A percentile compares a stretch with the other conserved stretches of the same genome.
phyloP scores from a whole-genome alignment of 2,797 vertebrate genomes.

The Trachurus trachurus region DNA sequence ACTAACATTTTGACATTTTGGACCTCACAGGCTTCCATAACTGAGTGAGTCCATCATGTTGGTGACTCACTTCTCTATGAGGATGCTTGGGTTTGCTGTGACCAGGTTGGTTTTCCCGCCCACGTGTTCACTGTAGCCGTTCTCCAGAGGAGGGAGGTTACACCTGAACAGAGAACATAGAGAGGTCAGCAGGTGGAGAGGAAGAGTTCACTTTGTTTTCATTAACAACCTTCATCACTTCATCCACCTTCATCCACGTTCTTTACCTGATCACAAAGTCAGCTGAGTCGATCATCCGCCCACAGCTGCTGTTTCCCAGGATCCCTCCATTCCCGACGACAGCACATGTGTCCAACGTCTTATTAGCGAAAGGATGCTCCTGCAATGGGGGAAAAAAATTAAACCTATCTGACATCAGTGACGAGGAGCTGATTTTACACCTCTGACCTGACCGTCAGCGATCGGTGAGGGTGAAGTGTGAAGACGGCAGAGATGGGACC shows the following conservation, averaged over 20 bases:
- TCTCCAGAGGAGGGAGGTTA: constrained; percentile 91
- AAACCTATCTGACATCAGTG: not conserved
- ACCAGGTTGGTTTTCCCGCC: constrained; percentile 93
- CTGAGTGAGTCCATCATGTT: too few species aligned
- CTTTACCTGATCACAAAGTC: constrained; percentile 93
- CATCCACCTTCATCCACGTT: not conserved
- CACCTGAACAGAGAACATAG: constrained; percentile 82
- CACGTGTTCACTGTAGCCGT: constrained; percentile 88
- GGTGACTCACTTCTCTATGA: constrained; percentile 89
- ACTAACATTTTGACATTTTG: too few species aligned
- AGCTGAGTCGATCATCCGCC: constrained; percentile 89
- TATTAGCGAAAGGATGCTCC: constrained; percentile 80
- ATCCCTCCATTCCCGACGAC: constrained; percentile 96
- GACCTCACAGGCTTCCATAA: too few species aligned
- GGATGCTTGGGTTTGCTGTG: constrained; percentile 94
- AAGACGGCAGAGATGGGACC: too few species aligned
- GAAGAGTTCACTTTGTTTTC: not conserved
- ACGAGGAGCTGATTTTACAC: too few species aligned
- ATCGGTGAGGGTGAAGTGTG: too few species aligned
- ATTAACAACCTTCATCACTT: not conserved
- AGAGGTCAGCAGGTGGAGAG: fast-evolving
- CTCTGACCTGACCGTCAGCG: too few species aligned
- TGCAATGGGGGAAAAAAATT: constrained; percentile 42
- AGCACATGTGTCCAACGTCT: constrained; percentile 88
- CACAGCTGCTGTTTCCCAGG: constrained; percentile 91